A percentile compares a stretch with the other conserved stretches of the same genome.
These are phyloP conservation scores for Lycopodina hypogea DNA, from an alignment of 37 sponge, comb jelly and placozoan genomes.

Conservation along the genomic window DNA sequence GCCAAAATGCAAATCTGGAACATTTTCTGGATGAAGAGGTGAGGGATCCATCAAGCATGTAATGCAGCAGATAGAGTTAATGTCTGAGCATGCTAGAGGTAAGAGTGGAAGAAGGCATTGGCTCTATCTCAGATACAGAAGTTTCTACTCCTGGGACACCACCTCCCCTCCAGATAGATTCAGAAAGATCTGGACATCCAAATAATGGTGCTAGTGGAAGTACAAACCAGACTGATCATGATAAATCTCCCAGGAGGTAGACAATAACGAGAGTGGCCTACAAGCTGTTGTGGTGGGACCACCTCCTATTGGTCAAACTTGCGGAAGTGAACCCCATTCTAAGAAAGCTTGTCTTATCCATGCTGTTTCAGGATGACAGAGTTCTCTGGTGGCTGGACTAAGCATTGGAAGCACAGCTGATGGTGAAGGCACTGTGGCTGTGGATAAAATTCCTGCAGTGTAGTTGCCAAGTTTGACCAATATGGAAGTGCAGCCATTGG, in stretches of 20 bases:
- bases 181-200: constrained; percentile 1
- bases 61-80: background rate
- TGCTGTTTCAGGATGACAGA: background rate
- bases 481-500: background rate
- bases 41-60: background rate
- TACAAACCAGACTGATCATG: background rate
- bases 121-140: background rate
- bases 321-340: background rate
- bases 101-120: background rate
- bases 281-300: constrained; percentile 9
- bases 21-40: background rate
- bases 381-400: background rate
- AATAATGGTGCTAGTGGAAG: background rate
- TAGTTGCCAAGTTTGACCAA: background rate
- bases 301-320: background rate
- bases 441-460: background rate
- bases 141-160: constrained; percentile 60
- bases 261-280: background rate
- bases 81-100: constrained; percentile 21
- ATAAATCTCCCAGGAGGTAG: constrained; percentile 1
- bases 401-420: background rate
- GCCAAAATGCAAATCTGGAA: background rate
- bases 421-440: background rate
- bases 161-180: constrained; percentile 49
- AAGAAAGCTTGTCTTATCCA: constrained; percentile 14